These are phyloP conservation scores for Natrix natrix DNA, from an alignment of 2,797 vertebrate species.

Conservation along the genomic window DNA sequence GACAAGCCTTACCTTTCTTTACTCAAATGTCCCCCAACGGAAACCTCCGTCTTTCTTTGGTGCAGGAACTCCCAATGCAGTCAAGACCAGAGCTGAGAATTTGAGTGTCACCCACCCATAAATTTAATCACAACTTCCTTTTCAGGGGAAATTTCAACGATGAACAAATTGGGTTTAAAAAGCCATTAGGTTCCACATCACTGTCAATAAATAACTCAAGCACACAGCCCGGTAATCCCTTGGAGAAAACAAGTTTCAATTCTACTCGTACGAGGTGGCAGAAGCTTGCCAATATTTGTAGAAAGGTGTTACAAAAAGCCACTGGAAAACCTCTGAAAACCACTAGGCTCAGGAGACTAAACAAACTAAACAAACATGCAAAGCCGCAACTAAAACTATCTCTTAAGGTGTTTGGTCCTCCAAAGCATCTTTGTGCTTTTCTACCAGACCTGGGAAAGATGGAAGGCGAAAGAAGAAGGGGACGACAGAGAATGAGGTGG, in stretches of 20 bases:
- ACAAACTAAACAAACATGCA: background rate
- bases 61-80: conserved; percentile 28
- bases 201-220: conserved; percentile 71
- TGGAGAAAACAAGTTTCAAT: conserved; percentile 68
- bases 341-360: conserved; percentile 44
- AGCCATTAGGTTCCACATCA: conserved; percentile 69
- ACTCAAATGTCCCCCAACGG: background rate
- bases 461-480: no score
- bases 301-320: conserved; percentile 60
- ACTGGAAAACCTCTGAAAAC: conserved; percentile 55
- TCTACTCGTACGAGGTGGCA: conserved; percentile 62
- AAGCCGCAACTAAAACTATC: background rate
- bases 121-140: conserved; percentile 65
- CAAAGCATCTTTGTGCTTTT: conserved; percentile 23
- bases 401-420: conserved; percentile 38
- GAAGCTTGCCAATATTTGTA: conserved; percentile 68
- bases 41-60: conserved; percentile 24
- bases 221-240: conserved; percentile 64
- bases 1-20: background rate
- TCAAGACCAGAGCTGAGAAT: conserved; percentile 39
- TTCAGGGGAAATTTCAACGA: conserved; percentile 64
- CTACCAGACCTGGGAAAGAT: background rate
- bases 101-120: conserved; percentile 53
- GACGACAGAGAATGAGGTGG: no score
- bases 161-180: conserved; percentile 70